Conservation (phyloP, 2,888 invertebrate genomes). For the Bombyx huttoni region DNA sequence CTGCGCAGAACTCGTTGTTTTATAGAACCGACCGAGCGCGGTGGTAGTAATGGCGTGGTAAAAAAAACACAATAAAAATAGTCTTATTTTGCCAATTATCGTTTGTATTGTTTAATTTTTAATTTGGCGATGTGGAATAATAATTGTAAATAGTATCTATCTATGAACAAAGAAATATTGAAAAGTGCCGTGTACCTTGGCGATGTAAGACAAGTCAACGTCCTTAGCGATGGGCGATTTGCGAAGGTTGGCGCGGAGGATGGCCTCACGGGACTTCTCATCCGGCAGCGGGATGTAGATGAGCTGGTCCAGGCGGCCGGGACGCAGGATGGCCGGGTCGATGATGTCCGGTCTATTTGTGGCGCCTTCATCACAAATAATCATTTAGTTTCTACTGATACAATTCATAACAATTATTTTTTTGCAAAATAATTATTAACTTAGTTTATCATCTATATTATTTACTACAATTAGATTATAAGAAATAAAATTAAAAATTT, state of each 20-base stretch:
- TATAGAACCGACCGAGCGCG: not conserved
- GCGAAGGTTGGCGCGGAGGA: slow-evolving; percentile 94
- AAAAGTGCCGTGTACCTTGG: slow-evolving; percentile 73
- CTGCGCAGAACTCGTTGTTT: slow-evolving; percentile 17
- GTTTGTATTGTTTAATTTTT: too few species aligned
- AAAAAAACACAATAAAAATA: too few species aligned
- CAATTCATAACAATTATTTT: too few species aligned
- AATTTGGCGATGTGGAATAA: not conserved
- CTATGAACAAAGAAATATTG: not conserved
- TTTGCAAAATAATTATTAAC: too few species aligned
- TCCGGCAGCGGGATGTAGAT: slow-evolving; percentile 99
- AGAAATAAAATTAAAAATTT: not conserved
- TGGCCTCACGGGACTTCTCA: slow-evolving; percentile 96
- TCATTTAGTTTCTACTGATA: not conserved
- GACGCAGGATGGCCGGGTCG: slow-evolving; percentile 98
- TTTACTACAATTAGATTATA: not conserved
- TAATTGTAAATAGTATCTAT: not conserved
- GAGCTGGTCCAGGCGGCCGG: slow-evolving; percentile 98
- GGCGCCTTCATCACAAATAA: slow-evolving; percentile 32
- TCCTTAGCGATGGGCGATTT: slow-evolving; percentile 97
- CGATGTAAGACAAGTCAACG: slow-evolving; percentile 90
- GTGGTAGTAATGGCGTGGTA: too few species aligned
- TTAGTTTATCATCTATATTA: not conserved
- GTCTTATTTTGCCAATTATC: too few species aligned
- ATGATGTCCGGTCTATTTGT: slow-evolving; percentile 88